These are phyloP conservation scores for Microplitis deprimator DNA, from an alignment of 2,888 invertebrate species.

Conservation along the genomic window DNA sequence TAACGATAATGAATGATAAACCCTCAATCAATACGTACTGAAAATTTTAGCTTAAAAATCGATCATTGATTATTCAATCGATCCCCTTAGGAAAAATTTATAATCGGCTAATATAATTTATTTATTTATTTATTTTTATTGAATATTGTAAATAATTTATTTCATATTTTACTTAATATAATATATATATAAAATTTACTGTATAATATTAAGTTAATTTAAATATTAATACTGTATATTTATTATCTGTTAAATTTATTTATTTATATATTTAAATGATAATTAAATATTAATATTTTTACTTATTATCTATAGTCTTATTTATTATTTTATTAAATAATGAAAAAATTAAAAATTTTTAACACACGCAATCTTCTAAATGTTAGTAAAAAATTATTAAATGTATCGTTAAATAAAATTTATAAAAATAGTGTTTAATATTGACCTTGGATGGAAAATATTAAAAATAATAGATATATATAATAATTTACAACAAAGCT, in stretches of 20 bases:
- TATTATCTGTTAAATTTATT: no score
- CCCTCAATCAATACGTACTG: not conserved
- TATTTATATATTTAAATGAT: no score
- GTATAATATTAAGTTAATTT: not conserved
- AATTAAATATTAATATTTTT: no score
- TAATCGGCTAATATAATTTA: not conserved
- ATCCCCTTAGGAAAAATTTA: not conserved
- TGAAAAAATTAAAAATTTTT: no score
- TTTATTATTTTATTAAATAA: no score
- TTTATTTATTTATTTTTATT: not conserved
- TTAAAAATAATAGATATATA: not conserved
- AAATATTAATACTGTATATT: no score
- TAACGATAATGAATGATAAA: conserved; percentile 13
- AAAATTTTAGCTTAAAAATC: not conserved
- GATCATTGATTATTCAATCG: not conserved
- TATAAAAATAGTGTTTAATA: not conserved
- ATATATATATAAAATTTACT: not conserved
- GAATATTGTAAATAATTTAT: not conserved
- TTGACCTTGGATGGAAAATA: not conserved
- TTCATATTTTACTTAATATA: not conserved
- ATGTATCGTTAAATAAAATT: no score
- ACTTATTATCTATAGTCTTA: no score
- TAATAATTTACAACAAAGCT: no score
- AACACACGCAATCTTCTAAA: no score
- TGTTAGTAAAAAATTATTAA: no score